Base-by-base conservation (phyloP, 2,113 vertebrate species). In the Hippocampus mohnikei region DNA sequence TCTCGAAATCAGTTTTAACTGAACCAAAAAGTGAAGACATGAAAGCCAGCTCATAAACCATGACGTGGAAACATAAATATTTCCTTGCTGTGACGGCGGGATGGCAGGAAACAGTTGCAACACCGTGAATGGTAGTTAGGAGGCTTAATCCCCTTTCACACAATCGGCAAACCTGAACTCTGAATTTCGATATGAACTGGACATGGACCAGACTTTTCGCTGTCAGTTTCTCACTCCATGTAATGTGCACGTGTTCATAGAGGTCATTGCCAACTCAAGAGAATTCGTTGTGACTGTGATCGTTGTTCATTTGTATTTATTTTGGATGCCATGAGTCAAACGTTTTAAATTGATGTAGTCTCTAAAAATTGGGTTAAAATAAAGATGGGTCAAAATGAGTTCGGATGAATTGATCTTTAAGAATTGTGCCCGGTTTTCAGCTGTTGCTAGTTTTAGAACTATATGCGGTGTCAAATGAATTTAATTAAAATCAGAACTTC, bases 51-150 rank as follows among this genome's bases (percentile, higher is more conserved):
- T 80, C 67, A 86, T 76, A 81, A 79, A 66, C 73, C 71, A 64
- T 82, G 72, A 83, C 84, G 78, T 68, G 75, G 73, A 59, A 81
- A 70, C 71, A 79, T 85, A 70, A 78, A 74, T 77, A 71, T 78
- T 52, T 58, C 71, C 69, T 66, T 70, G 77, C 78, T 86, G 81
- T 79, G 79, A 81, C 58, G 66, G 59, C 59, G 70, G 83, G 73
- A 84, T 69, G 74, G 62, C 63, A 76, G 69, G 65, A 81, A 81
- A 71, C 76, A 82, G 72, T 78, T 84, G 76, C 68, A 73, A 67
- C 53, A 80, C 65, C 64, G 73, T 37, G 27, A 82, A 77, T 70
- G 53, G 70, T 61, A 50, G 67, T 66, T 56, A 8, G 44, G 44
- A 62, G 62, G 50, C 50, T 69, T 50, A 48, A 69, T 58, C 53